Evolutionary conservation across 2,888 invertebrate genomes (phyloP), one percentile per base, ranked within the genome.

Genomic region (Calameuta idolon): DNA sequence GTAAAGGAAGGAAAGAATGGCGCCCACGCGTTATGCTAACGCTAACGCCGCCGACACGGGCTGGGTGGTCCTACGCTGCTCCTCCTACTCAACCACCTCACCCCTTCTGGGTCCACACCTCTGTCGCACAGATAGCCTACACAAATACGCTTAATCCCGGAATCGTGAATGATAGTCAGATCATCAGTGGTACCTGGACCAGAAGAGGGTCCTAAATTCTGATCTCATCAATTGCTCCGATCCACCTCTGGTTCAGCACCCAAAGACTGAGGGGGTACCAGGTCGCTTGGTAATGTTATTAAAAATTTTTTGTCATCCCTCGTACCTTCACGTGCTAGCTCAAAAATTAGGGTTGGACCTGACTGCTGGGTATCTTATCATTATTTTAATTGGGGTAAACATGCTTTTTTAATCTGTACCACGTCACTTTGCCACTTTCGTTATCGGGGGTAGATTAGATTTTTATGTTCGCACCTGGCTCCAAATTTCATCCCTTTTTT

Each of bases 21-120:
- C 91, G 90, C 91, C 90, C 90, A 90, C 91, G 91, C 91, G 87
- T 88, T 89, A 89, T 90, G 89, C 90, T 91, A 89, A 90, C 89
- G 88, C 87, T 89, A 87, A 88, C 87, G 89, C 86, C 87, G 87
- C 89, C 88, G 88, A 90, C 91, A 90, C 90, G 85, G 89, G 85
- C 89, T 91, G 91, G 91, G 91, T 91, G 91, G 91, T 91, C 91
- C 89, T 86, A 85, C 81, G 82, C 87, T 83, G 86, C 89, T 89
- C 89, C 91, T 90, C 91, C 91, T 87, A 90, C 90, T 89, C 90
- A 23, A 23, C 55, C 87, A 87, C 89, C 85, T 85, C 84, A 83
- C 81, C 82, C 82, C 85, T 80, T 79, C 76, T 78, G 82, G 79
- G 82, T 87, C 85, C 88, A 85, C 87, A 87, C 87, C 87, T 86